phyloP scores from a whole-genome alignment of 2,888 invertebrate species.

The Nymphalis polychloros region DNA sequence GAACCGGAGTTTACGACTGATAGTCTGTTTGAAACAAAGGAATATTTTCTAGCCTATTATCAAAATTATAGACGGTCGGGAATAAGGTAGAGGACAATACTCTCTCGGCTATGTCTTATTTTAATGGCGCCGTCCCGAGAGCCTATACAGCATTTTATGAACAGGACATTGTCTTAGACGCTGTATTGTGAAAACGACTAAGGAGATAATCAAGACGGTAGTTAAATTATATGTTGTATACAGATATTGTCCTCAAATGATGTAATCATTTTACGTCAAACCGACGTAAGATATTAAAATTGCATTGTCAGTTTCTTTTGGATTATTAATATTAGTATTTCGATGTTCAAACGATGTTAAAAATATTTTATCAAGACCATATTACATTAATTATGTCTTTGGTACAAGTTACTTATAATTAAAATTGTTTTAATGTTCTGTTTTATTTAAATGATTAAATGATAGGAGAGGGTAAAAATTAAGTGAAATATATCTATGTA shows the following conservation, averaged over 20 bases:
- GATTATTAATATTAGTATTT: no score
- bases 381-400: no score
- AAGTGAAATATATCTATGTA: background rate
- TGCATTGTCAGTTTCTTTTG: background rate
- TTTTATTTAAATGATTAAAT: no score
- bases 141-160: conserved; percentile 66
- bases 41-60: conserved; percentile 80
- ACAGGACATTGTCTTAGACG: conserved; percentile 58
- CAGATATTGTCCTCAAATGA: conserved; percentile 30
- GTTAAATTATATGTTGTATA: conserved; percentile 42
- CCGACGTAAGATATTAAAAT: background rate
- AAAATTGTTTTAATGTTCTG: no score
- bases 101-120: conserved; percentile 62
- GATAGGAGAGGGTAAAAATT: no score
- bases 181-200: conserved; percentile 52
- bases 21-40: conserved; percentile 72
- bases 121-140: conserved; percentile 68
- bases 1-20: conserved; percentile 67
- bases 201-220: conserved; percentile 45
- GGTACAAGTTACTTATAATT: no score
- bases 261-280: conserved; percentile 11
- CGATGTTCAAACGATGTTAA: no score
- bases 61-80: conserved; percentile 74
- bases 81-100: conserved; percentile 63
- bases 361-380: no score